These are phyloP conservation scores for Malurus cyaneus DNA, from an alignment of 2,113 vertebrate genomes.

Conservation along the genomic window DNA sequence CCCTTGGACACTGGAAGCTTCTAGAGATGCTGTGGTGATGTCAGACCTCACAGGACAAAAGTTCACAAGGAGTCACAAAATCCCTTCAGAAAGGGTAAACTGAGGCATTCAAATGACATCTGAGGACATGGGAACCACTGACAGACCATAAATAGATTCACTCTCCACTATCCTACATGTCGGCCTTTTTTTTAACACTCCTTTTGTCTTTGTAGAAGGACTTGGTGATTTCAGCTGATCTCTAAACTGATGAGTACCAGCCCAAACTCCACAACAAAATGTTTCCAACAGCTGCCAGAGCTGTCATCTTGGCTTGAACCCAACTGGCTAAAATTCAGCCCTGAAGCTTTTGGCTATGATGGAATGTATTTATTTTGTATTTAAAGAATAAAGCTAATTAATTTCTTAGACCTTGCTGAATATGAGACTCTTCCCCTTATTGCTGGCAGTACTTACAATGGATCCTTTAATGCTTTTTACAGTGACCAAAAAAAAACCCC, in stretches of 20 bases:
- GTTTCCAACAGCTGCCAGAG: not conserved
- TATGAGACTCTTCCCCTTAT: not conserved
- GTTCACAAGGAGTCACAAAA: not conserved
- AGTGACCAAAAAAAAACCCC: not conserved
- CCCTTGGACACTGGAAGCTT: not conserved
- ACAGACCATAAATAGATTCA: not conserved
- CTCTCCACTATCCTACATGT: not conserved
- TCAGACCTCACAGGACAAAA: not conserved
- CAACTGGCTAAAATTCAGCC: not conserved
- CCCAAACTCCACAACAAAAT: not conserved
- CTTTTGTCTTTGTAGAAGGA: not conserved
- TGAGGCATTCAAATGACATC: not conserved
- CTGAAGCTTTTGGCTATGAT: not conserved
- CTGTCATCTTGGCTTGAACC: not conserved
- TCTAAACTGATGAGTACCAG: not conserved
- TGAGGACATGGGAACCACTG: not conserved
- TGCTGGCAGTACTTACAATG: not conserved
- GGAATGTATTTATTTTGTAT: not conserved
- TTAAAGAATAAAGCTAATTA: conserved; percentile 20
- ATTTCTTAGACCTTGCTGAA: conserved; percentile 2
- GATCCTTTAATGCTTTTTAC: not conserved
- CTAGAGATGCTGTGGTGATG: not conserved
- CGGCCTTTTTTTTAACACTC: not conserved
- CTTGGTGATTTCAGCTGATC: not conserved
- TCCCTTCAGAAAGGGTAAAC: not conserved